Evolutionary conservation across 2,888 invertebrate genomes (phyloP).

Genomic region (Amiota minor): DNA sequence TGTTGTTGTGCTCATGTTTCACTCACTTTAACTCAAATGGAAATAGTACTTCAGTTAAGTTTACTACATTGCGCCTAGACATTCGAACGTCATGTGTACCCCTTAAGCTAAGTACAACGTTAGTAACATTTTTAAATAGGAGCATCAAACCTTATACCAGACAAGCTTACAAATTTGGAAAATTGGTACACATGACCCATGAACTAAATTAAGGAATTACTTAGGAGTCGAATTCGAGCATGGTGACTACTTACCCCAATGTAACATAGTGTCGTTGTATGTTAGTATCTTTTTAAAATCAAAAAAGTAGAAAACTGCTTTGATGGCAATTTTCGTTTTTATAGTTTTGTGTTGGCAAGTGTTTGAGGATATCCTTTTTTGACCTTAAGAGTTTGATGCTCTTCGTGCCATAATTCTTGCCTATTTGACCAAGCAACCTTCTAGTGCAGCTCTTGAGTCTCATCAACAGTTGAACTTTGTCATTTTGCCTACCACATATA

Average conservation of each 20-base stretch:
- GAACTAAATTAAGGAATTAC: not conserved
- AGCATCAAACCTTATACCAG: slow-evolving; percentile 17
- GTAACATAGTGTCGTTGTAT: too few species aligned
- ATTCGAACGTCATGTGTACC: too few species aligned
- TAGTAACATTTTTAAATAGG: slow-evolving; percentile 13
- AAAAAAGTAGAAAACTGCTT: slow-evolving; percentile 19
- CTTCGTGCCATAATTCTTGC: slow-evolving; percentile 24
- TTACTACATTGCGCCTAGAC: too few species aligned
- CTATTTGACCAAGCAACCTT: slow-evolving; percentile 10
- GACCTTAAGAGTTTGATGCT: slow-evolving; percentile 2
- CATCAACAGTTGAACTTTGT: slow-evolving; percentile 8
- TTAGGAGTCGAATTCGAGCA: not conserved
- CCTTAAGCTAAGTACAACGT: too few species aligned
- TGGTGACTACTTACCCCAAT: not conserved
- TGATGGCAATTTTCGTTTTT: slow-evolving; percentile 10
- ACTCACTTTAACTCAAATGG: not conserved
- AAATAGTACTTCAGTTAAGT: not conserved
- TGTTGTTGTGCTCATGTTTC: not conserved
- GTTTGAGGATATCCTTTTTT: not conserved
- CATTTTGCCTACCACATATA: not conserved
- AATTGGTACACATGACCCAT: not conserved
- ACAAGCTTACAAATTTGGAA: not conserved
- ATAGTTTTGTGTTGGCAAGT: not conserved
- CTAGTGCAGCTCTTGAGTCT: not conserved
- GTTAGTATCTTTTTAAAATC: not conserved